phyloP scores from a whole-genome alignment of 2,113 vertebrate genomes.

The Marcusenius ussheri region DNA sequence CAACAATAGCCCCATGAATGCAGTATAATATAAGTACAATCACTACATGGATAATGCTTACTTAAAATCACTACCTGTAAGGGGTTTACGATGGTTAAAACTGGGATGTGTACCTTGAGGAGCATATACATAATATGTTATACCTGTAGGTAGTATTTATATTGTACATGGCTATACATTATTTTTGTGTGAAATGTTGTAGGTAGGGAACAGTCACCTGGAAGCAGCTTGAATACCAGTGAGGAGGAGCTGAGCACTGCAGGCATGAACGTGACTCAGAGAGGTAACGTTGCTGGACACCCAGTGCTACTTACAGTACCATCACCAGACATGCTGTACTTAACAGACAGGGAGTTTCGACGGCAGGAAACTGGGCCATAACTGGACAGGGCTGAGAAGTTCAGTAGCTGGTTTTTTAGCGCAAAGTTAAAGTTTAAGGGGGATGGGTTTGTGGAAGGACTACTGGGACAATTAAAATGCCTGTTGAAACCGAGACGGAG shows the following conservation, averaged over 20 bases:
- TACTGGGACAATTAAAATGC: neutral
- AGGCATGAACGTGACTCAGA: constrained; percentile 46
- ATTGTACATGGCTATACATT: neutral
- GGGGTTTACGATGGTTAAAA: neutral
- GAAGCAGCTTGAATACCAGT: constrained; percentile 63
- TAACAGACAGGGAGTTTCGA: neutral
- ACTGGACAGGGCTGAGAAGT: neutral
- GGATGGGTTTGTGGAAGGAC: neutral
- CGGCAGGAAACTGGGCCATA: neutral
- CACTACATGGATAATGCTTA: neutral
- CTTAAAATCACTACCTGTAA: neutral
- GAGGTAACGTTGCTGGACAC: constrained; percentile 52
- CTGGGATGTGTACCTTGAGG: neutral
- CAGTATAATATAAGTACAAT: neutral
- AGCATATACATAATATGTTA: neutral
- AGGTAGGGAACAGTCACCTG: constrained; percentile 63
- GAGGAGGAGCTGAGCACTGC: constrained; percentile 65
- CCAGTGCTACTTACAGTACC: constrained; percentile 29
- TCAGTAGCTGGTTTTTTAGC: neutral
- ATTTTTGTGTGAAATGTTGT: neutral
- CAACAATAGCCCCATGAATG: neutral
- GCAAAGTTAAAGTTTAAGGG: neutral
- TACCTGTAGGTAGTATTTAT: neutral
- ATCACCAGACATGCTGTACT: constrained; percentile 15
- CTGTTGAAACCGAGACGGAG: neutral